Evolutionary conservation across 2,888 invertebrate genomes (phyloP), one percentile per base, ranked within the genome.

Genomic region (Heliothis peltigera): DNA sequence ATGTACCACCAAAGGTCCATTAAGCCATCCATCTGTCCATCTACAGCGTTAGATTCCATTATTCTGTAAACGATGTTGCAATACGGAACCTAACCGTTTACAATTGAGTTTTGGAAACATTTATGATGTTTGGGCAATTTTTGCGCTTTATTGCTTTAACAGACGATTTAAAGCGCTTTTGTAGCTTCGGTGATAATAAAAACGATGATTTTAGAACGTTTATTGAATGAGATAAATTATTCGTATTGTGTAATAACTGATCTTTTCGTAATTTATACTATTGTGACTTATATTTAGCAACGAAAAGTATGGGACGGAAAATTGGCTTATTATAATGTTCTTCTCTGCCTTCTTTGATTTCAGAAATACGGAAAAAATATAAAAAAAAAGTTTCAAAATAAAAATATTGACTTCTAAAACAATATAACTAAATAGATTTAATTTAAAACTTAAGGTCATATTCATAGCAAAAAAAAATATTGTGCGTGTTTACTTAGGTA

Each of bases 21-120:
- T 78, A 80, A 63, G 67, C 73, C 56, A 69, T 72, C 78, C 79
- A 82, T 83, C 82, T 84, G 84, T 72, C 70, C 75, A 75, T 70
- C 53, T 21, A 65, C 43, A 51, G 65, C 46, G 43, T 68, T 63
- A 62, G 67, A 71, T 72, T 72, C 73, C 64, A 79, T 80, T 76
- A 74, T 75, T 64, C 67, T 65, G 58, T 60, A 42, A 64, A 70
- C 57, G 59, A 53, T 64, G 58, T 57, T 63, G 76, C 63, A 79
- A 78, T 52, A 63, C 73, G 79, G 74, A 80, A 78, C 78, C 57
- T 4, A 47, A 46, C 17, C 19, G 19, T 49, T 72, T 44, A 55
- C 56, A 59, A 67, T 67, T 35, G 48, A 48, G 48, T 62, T 72
- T 58, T 15, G 51, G 60, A 44, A 19, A 55, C 48, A 76, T 71